Conservation (phyloP, 2,113 vertebrate species). For the Hydrochoerus hydrochaeris region DNA sequence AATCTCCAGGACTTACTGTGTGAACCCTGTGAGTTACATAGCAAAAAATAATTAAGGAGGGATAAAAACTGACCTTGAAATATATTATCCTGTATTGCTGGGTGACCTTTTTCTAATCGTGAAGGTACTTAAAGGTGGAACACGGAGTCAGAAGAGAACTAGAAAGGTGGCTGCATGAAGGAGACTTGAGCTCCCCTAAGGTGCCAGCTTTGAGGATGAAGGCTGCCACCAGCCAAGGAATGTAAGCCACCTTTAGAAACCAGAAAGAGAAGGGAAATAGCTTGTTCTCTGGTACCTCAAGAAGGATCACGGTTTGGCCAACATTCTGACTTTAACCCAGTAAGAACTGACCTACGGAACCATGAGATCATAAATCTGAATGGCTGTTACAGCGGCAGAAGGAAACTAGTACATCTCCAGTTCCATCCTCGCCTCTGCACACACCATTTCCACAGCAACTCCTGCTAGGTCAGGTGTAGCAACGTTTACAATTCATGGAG, state of each 20-base stretch:
- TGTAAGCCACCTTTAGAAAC: neutral
- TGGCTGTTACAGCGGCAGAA: neutral
- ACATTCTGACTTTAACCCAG: neutral
- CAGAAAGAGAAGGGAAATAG: neutral
- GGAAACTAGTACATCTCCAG: neutral
- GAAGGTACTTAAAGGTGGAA: neutral
- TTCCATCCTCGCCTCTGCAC: neutral
- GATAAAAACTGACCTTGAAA: neutral
- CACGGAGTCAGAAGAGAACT: neutral
- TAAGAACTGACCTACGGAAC: neutral
- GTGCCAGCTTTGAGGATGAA: neutral
- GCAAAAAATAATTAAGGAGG: neutral
- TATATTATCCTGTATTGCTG: neutral
- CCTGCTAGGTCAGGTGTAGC: neutral
- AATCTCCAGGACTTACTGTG: neutral
- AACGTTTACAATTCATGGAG: neutral
- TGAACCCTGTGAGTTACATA: neutral
- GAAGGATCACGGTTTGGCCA: neutral
- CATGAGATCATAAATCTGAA: neutral
- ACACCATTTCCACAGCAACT: neutral
- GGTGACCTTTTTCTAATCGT: neutral
- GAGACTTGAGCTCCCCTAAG: fast-evolving
- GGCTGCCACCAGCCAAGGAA: neutral
- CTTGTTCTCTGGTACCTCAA: neutral
- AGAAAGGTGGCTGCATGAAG: neutral